These are phyloP conservation scores for Dendrocincla tyrannina DNA, from an alignment of 2,797 vertebrate genomes.

Conservation along the genomic window DNA sequence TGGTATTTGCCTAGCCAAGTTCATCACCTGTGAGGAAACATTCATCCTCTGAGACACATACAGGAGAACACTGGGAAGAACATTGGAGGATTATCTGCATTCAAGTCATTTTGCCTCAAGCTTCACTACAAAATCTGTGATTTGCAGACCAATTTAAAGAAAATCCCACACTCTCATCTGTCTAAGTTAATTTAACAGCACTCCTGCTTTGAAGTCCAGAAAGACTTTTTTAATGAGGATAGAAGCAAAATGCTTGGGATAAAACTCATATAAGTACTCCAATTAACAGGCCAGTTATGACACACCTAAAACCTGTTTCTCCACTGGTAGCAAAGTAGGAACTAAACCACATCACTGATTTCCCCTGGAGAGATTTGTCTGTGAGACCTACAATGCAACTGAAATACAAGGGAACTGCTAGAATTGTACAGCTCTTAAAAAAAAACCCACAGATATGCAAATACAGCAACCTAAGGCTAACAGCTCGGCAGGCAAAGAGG, in stretches of 20 bases:
- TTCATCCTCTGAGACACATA: not conserved
- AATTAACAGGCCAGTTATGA: not conserved
- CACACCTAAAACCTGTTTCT: not conserved
- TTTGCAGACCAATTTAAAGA: constrained; percentile 31
- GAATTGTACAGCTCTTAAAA: not conserved
- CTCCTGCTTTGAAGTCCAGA: constrained; percentile 17
- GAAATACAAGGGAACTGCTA: not conserved
- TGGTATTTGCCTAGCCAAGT: not conserved
- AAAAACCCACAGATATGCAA: not conserved
- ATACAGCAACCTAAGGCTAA: not conserved
- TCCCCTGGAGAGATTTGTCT: not conserved
- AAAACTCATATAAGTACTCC: not conserved
- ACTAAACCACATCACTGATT: not conserved
- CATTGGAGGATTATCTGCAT: not conserved
- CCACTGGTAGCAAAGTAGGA: not conserved
- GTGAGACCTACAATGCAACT: not conserved
- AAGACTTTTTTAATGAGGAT: constrained; percentile 9
- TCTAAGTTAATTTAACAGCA: constrained; percentile 23
- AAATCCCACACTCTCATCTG: constrained; percentile 11
- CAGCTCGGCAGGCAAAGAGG: not conserved
- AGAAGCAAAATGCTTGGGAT: not conserved
- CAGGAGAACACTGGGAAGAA: not conserved
- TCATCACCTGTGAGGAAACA: constrained; percentile 8
- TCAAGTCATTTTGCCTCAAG: constrained; percentile 1
- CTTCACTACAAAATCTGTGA: constrained; percentile 7